Evolutionary conservation across 1,140 invertebrate genomes (phyloP).

Genomic region (Globodera ellingtonae): DNA sequence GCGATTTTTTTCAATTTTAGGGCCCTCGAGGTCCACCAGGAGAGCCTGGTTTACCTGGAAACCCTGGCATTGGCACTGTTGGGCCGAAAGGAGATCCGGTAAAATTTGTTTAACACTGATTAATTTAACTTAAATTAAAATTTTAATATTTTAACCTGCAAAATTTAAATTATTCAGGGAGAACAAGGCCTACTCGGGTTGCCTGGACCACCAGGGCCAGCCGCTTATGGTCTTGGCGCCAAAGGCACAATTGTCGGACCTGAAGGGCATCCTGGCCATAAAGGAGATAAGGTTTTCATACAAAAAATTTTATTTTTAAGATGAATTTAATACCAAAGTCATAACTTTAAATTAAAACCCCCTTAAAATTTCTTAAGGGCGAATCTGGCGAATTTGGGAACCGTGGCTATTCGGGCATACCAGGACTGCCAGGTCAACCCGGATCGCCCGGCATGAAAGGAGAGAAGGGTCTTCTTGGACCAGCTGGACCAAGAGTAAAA

Average conservation of each 20-base stretch:
- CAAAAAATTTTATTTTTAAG: too few relatives aligned
- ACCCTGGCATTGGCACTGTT: conserved; percentile 63
- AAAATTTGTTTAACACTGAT: conserved; percentile 35
- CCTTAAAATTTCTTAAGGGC: conserved; percentile 51
- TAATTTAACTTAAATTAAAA: conserved; percentile 10
- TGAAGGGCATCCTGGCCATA: conserved; percentile 56
- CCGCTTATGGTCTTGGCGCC: conserved; percentile 39
- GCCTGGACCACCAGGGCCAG: conserved; percentile 58
- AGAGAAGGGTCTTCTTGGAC: conserved; percentile 64
- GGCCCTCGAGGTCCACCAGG: conserved; percentile 64
- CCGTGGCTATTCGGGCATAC: conserved; percentile 61
- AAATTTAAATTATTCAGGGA: conserved; percentile 54
- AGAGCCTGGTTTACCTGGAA: conserved; percentile 62
- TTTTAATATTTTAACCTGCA: not conserved
- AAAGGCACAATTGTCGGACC: conserved; percentile 65
- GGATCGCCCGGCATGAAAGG: conserved; percentile 63
- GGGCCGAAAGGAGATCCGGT: conserved; percentile 65
- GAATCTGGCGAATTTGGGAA: conserved; percentile 62
- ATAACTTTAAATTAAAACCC: not conserved
- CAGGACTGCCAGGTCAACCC: conserved; percentile 60
- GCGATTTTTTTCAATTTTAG: conserved; percentile 38
- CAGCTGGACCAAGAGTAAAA: conserved; percentile 63
- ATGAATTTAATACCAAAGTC: too few relatives aligned
- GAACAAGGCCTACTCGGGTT: conserved; percentile 56
- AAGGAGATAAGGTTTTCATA: conserved; percentile 64